phyloP scores from a whole-genome alignment of 2,797 vertebrate species.

The Tarsius wallacei region DNA sequence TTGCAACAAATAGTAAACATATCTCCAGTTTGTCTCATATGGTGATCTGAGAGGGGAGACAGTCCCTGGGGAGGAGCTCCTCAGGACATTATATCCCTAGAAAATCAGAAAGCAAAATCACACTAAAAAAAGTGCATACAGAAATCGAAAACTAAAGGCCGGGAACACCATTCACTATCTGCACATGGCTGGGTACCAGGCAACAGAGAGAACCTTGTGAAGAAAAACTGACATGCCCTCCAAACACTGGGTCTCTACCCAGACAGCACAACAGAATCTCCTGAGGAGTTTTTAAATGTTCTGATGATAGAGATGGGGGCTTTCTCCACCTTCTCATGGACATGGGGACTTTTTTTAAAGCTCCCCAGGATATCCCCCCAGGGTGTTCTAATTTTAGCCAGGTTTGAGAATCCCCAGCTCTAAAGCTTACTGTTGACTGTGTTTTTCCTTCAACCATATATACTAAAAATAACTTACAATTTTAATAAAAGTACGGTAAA shows the following conservation, averaged over 20 bases:
- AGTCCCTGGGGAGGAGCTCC: neutral
- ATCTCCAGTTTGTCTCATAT: neutral
- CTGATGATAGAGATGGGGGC: neutral
- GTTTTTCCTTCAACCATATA: conserved; percentile 41
- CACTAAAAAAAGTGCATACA: neutral
- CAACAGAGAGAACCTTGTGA: neutral
- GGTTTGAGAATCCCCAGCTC: neutral
- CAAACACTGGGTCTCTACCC: neutral
- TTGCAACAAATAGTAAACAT: neutral
- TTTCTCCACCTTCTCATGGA: neutral
- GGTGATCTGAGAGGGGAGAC: neutral
- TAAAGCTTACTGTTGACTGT: neutral
- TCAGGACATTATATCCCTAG: neutral
- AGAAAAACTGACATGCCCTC: neutral
- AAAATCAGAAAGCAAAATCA: neutral
- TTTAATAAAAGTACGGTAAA: conserved; percentile 42
- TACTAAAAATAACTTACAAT: neutral
- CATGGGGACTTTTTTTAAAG: neutral
- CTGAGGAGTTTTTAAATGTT: neutral
- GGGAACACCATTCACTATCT: neutral
- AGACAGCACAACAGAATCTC: neutral
- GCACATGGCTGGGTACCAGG: neutral
- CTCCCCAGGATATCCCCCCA: conserved; percentile 10
- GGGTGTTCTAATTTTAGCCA: neutral
- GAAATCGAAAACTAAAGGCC: conserved; percentile 8